Conservation (phyloP, 2,888 invertebrate genomes). For the Panopea generosa region DNA sequence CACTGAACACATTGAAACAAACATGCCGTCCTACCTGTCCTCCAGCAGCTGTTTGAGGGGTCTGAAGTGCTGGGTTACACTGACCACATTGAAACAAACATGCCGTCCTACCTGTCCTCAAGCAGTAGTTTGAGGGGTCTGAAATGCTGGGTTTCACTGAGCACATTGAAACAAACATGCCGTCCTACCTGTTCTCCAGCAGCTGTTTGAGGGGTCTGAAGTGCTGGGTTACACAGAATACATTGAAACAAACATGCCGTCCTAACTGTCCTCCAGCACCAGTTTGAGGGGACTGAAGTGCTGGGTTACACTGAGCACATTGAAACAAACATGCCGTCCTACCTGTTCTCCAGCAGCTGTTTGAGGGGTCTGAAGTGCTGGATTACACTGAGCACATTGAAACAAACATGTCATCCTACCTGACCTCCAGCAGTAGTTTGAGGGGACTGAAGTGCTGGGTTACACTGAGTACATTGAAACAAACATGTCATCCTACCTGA, state of each 20-base stretch:
- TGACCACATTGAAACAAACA: slow-evolving; percentile 79
- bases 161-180: slow-evolving; percentile 35
- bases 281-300: slow-evolving; percentile 86
- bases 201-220: slow-evolving; percentile 1
- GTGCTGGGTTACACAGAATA: slow-evolving; percentile 78
- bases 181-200: not conserved
- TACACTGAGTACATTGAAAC: slow-evolving; percentile 49
- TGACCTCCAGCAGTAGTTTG: slow-evolving; percentile 88
- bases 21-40: slow-evolving; percentile 84
- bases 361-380: slow-evolving; percentile 85
- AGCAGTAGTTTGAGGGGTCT: slow-evolving; percentile 88
- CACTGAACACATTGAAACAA: slow-evolving; percentile 68
- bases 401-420: no score
- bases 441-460: slow-evolving; percentile 84
- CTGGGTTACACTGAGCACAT: no score
- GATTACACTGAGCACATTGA: slow-evolving; percentile 61
- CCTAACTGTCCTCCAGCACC: slow-evolving; percentile 93
- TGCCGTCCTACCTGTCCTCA: slow-evolving; percentile 85
- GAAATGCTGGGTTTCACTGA: slow-evolving; percentile 84
- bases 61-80: slow-evolving; percentile 83
- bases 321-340: no score
- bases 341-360: slow-evolving; percentile 88
- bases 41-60: slow-evolving; percentile 88
- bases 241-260: slow-evolving; percentile 87
- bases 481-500: no score